A percentile compares a stretch with the other conserved stretches of the same genome.
Conservation (phyloP, 2,888 invertebrate genomes). For the Brachynemurus nebulosus region DNA sequence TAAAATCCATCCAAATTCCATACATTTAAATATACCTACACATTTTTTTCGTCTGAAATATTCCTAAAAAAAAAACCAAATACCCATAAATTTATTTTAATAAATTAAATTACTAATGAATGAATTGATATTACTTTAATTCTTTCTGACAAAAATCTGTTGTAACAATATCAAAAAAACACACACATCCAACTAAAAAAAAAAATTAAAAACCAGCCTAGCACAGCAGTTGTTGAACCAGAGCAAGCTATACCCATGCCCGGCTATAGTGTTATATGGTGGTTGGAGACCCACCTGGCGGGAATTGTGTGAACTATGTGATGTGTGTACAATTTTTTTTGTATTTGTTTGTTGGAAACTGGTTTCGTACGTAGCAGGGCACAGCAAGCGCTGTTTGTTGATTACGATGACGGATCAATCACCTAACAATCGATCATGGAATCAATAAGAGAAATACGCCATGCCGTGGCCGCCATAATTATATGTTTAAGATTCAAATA, state of each 20-base stretch:
- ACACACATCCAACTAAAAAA: background rate
- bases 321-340: conserved; percentile 2
- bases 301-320: conserved; percentile 5
- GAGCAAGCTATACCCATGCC: no score
- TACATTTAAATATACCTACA: no score
- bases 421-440: conserved; percentile 7
- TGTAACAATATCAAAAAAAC: background rate
- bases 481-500: conserved; percentile 2
- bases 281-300: conserved; percentile 5
- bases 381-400: conserved; percentile 3
- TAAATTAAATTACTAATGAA: conserved; percentile 2
- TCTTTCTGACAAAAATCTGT: background rate
- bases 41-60: no score
- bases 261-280: background rate
- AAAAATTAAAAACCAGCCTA: background rate
- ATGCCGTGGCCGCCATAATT: conserved; percentile 5
- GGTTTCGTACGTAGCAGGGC: no score
- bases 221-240: no score
- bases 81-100: background rate
- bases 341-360: conserved; percentile 2
- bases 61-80: background rate
- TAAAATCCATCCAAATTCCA: no score
- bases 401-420: conserved; percentile 7
- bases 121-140: conserved; percentile 1
- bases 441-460: conserved; percentile 6